A percentile compares a stretch with the other conserved stretches of the same genome.
These are phyloP conservation scores for Parnassius orleans DNA, from an alignment of 2,888 invertebrate species.

Conservation along the genomic window DNA sequence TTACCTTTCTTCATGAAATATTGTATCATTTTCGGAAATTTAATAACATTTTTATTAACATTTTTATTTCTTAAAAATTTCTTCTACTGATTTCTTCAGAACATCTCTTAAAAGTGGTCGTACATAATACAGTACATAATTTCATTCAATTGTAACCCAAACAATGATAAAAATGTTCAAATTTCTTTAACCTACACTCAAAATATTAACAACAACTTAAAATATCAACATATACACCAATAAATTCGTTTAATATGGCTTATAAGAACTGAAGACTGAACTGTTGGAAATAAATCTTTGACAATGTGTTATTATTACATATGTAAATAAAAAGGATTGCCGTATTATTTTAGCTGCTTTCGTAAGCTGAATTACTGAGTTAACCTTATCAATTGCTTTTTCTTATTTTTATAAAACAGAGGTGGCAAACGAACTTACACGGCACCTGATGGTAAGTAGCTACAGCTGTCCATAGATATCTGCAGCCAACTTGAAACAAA, in stretches of 20 bases:
- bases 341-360: slow-evolving; percentile 7
- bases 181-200: slow-evolving; percentile 37
- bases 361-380: neutral
- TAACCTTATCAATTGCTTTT: neutral
- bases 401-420: too few species aligned
- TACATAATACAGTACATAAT: slow-evolving; percentile 26
- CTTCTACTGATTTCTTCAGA: too few species aligned
- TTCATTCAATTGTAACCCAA: slow-evolving; percentile 45
- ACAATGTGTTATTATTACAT: slow-evolving; percentile 19
- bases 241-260: slow-evolving; percentile 52
- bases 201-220: slow-evolving; percentile 42
- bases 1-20: too few species aligned
- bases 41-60: too few species aligned
- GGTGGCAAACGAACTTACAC: too few species aligned
- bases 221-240: slow-evolving; percentile 50
- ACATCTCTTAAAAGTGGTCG: neutral
- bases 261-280: slow-evolving; percentile 49
- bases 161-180: slow-evolving; percentile 41
- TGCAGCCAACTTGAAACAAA: too few species aligned
- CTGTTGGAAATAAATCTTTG: slow-evolving; percentile 40
- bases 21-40: too few species aligned
- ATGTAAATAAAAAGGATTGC: slow-evolving; percentile 6
- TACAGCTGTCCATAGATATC: too few species aligned
- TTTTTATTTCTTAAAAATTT: too few species aligned
- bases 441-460: too few species aligned